Evolutionary conservation across 2,797 vertebrate species (phyloP).

Genomic region (Coregonus suidteri): DNA sequence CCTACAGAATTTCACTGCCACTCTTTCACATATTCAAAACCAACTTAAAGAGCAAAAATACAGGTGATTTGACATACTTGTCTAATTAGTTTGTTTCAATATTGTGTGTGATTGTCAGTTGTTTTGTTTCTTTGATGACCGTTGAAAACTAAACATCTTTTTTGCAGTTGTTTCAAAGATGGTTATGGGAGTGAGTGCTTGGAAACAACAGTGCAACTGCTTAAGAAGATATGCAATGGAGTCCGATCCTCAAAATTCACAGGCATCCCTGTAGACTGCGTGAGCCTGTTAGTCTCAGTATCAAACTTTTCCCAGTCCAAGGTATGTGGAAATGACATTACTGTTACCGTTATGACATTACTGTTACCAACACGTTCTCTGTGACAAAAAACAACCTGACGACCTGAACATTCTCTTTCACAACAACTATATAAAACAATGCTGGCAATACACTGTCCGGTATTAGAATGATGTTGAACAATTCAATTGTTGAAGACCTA

Average conservation of each 20-base stretch:
- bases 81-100: not conserved
- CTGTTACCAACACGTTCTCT: not conserved
- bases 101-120: too few relatives aligned
- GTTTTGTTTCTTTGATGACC: not conserved
- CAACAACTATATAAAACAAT: not conserved
- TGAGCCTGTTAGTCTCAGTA: conserved; percentile 68
- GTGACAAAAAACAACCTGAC: not conserved
- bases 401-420: not conserved
- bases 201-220: conserved; percentile 67
- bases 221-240: conserved; percentile 70
- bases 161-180: conserved; percentile 52
- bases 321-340: conserved; percentile 50
- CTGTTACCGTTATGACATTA: not conserved
- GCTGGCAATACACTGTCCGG: not conserved
- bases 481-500: not conserved
- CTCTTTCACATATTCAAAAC: conserved; percentile 57
- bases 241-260: rapidly evolving
- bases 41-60: conserved; percentile 67
- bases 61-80: conserved; percentile 59
- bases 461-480: not conserved
- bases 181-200: conserved; percentile 64
- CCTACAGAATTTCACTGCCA: conserved; percentile 49
- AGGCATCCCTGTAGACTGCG: conserved; percentile 62
- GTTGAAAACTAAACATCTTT: not conserved
- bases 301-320: conserved; percentile 51